These are phyloP conservation scores for Drosophila trapezifrons DNA, from an alignment of 1,140 invertebrate genomes.

Conservation along the genomic window DNA sequence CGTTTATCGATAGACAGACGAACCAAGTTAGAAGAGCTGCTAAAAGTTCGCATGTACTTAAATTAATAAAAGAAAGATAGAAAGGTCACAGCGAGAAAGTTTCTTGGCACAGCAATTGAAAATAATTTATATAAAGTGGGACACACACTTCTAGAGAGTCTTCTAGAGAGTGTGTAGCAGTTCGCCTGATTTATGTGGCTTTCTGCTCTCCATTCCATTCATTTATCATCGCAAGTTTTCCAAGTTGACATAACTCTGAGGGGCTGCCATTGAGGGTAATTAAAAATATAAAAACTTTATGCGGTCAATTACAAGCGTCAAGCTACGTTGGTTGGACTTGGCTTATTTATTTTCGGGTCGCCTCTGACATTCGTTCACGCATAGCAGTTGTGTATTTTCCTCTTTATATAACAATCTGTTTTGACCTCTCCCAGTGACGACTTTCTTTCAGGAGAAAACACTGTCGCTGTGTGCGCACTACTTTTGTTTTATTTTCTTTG, in stretches of 20 bases:
- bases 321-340: constrained; percentile 26
- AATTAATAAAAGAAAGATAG: background rate
- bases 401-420: constrained; percentile 47
- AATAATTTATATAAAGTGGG: constrained; percentile 41
- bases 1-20: background rate
- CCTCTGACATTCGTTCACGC: constrained; percentile 40
- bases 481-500: constrained; percentile 37
- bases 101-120: constrained; percentile 39
- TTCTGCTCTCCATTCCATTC: constrained; percentile 17
- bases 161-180: background rate
- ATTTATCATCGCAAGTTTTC: constrained; percentile 19
- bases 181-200: constrained; percentile 1
- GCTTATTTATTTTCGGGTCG: constrained; percentile 38
- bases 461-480: constrained; percentile 17
- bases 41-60: constrained; percentile 15
- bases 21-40: constrained; percentile 1
- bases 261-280: background rate
- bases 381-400: constrained; percentile 10
- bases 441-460: constrained; percentile 21
- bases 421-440: constrained; percentile 26
- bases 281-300: constrained; percentile 43
- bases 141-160: constrained; percentile 25
- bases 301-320: constrained; percentile 58
- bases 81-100: constrained; percentile 30
- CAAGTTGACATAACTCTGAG: constrained; percentile 62